Percentiles rank a stretch among this genome's conserved stretches.
phyloP scores from a whole-genome alignment of 1,140 invertebrate genomes.

The Heliconius hermathena region DNA sequence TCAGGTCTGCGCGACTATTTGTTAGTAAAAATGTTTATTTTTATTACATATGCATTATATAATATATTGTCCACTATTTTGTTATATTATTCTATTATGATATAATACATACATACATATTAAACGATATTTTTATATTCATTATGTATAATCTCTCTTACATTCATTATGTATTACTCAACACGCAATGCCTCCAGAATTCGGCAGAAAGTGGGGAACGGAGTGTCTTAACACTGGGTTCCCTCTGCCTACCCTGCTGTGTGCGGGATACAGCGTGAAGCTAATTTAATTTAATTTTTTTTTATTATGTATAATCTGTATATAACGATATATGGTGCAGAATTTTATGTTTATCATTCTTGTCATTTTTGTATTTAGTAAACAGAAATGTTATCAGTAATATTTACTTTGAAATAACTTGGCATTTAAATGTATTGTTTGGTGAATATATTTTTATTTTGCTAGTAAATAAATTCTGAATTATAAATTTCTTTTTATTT shows the following conservation, averaged over 20 bases:
- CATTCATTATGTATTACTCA: too few relatives aligned
- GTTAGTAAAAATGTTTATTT: too few relatives aligned
- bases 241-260: too few relatives aligned
- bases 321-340: conserved; percentile 1
- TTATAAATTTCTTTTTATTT: conserved; percentile 15
- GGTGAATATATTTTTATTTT: conserved; percentile 9
- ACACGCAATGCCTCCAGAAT: too few relatives aligned
- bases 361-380: not conserved
- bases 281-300: too few relatives aligned
- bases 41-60: too few relatives aligned
- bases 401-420: not conserved
- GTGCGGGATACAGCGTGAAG: too few relatives aligned
- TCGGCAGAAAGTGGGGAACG: too few relatives aligned
- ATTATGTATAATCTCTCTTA: too few relatives aligned
- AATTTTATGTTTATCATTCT: not conserved
- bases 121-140: not conserved
- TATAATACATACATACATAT: not conserved
- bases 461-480: conserved; percentile 16
- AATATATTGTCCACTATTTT: not conserved
- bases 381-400: not conserved
- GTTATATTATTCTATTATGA: not conserved
- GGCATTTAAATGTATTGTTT: conserved; percentile 2
- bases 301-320: not conserved
- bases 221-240: too few relatives aligned
- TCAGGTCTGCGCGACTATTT: too few relatives aligned